Evolutionary conservation across 2,113 vertebrate species (phyloP).

Genomic region (Nesoenas mayeri): DNA sequence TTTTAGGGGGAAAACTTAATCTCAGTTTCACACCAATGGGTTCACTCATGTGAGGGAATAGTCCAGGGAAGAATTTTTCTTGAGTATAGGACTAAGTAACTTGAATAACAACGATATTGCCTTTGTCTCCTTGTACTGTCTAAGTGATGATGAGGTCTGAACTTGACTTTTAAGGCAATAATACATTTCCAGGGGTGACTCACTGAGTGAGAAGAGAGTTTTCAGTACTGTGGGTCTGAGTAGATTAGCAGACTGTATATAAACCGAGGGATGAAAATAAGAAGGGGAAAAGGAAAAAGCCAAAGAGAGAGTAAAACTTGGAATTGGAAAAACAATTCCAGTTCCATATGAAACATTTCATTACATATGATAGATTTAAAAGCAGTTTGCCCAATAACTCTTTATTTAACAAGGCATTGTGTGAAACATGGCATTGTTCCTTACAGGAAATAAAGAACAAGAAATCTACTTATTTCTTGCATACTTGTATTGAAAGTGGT

Average conservation of each 20-base stretch:
- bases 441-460: constrained; percentile 66
- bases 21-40: neutral
- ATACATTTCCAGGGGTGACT: constrained; percentile 2
- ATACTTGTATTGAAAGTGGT: neutral
- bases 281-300: neutral
- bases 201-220: neutral
- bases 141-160: constrained; percentile 20
- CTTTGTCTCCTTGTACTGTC: neutral
- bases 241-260: constrained; percentile 50
- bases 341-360: constrained; percentile 54
- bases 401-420: constrained; percentile 41
- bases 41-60: neutral
- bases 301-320: constrained; percentile 4
- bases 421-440: constrained; percentile 66
- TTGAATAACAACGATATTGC: neutral
- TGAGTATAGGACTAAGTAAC: neutral
- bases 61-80: constrained; percentile 19
- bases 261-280: constrained; percentile 4
- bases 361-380: neutral
- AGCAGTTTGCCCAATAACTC: neutral
- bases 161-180: constrained; percentile 9
- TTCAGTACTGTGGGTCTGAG: constrained; percentile 11
- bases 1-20: constrained; percentile 1
- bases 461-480: constrained; percentile 47
- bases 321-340: constrained; percentile 18